Conservation (phyloP, 92 coral and sea anemone species). For the Zoanthus solanderi region DNA sequence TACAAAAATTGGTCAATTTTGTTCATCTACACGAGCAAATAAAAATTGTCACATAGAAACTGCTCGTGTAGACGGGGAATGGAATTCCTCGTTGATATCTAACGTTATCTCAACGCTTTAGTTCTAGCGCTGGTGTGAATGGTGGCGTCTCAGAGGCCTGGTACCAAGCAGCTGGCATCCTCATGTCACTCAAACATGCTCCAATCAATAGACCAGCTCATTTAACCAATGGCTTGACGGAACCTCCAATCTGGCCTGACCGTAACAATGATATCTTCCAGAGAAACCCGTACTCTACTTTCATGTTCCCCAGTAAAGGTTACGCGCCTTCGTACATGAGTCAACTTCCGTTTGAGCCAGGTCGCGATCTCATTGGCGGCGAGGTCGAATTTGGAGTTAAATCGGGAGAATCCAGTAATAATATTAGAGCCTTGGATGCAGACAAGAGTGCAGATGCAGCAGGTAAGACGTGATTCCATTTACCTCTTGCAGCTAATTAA, state of each 20-base stretch:
- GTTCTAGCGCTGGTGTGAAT: not conserved
- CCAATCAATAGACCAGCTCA: slow-evolving; percentile 29
- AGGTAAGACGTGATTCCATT: not conserved
- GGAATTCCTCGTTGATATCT: too few relatives aligned
- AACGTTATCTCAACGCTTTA: not conserved
- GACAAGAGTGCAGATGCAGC: not conserved
- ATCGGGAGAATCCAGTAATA: not conserved
- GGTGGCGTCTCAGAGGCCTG: slow-evolving; percentile 27
- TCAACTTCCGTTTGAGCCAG: slow-evolving; percentile 32
- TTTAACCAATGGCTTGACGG: slow-evolving; percentile 19
- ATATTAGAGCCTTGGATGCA: not conserved
- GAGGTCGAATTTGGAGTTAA: not conserved
- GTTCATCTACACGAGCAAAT: too few relatives aligned
- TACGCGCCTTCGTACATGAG: not conserved
- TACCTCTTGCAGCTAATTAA: not conserved
- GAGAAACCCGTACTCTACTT: slow-evolving; percentile 12
- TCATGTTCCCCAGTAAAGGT: slow-evolving; percentile 18
- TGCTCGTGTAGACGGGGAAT: too few relatives aligned
- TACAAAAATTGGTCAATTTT: too few relatives aligned
- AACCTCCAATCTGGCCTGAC: slow-evolving; percentile 21
- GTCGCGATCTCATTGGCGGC: slow-evolving; percentile 5
- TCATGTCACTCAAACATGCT: slow-evolving; percentile 42
- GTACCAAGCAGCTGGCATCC: slow-evolving; percentile 44
- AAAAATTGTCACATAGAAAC: too few relatives aligned
- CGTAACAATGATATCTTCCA: slow-evolving; percentile 8